Evolutionary conservation across 2,113 vertebrate genomes (phyloP).

Genomic region (Malurus elegans): DNA sequence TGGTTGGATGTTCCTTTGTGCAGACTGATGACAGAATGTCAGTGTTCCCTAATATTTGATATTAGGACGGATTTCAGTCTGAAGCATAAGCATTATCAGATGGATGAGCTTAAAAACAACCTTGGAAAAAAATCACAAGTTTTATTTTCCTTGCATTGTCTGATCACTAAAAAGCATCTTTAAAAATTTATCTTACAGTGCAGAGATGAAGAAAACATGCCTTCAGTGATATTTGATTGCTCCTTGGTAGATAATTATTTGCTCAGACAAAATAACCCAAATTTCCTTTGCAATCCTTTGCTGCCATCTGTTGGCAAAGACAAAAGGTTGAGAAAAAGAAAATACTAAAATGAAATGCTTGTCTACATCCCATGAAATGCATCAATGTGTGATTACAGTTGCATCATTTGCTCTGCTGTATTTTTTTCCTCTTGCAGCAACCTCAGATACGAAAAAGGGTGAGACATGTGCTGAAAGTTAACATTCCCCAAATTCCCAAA

Average conservation of each 20-base stretch:
- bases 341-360: neutral
- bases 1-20: neutral
- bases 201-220: slow-evolving; percentile 61
- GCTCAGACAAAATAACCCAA: neutral
- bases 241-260: slow-evolving; percentile 60
- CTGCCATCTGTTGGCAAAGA: slow-evolving; percentile 71
- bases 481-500: neutral
- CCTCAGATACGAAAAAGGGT: neutral
- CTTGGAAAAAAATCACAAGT: slow-evolving; percentile 52
- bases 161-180: slow-evolving; percentile 54
- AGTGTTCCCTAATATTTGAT: neutral
- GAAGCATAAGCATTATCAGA: neutral
- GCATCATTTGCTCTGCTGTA: neutral
- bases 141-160: slow-evolving; percentile 39
- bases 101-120: slow-evolving; percentile 37
- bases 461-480: neutral
- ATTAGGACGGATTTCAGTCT: slow-evolving; percentile 29
- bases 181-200: slow-evolving; percentile 58
- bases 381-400: neutral
- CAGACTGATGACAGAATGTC: neutral
- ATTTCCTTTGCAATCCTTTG: slow-evolving; percentile 50
- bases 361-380: neutral
- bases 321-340: neutral
- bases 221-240: slow-evolving; percentile 69
- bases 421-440: neutral